Percentiles rank a stretch among this genome's conserved stretches.
phyloP scores from a whole-genome alignment of 2,888 invertebrate species.

The Catocala nupta region DNA sequence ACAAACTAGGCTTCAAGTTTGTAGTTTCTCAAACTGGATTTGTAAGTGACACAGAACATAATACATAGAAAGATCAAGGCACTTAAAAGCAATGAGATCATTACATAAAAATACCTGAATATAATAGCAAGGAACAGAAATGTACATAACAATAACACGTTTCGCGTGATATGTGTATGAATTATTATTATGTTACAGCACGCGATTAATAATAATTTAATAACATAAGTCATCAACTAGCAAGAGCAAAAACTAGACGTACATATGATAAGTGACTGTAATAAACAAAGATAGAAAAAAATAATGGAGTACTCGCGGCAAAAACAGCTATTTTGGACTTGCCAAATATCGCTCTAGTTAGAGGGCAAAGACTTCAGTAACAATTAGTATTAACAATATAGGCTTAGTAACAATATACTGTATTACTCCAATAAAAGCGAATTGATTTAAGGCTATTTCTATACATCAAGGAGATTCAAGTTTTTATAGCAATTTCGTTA shows the following conservation, averaged over 20 bases:
- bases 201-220: constrained; percentile 45
- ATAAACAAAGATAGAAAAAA: constrained; percentile 29
- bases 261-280: constrained; percentile 21
- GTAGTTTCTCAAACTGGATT: too few relatives aligned
- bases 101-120: constrained; percentile 20
- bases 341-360: constrained; percentile 11
- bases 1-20: too few relatives aligned
- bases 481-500: too few relatives aligned
- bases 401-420: too few relatives aligned
- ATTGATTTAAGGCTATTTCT: too few relatives aligned
- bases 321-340: constrained; percentile 23
- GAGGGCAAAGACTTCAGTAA: constrained; percentile 14
- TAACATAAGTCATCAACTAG: constrained; percentile 31
- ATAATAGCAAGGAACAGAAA: constrained; percentile 16
- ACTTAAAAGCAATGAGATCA: constrained; percentile 25
- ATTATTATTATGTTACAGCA: constrained; percentile 36
- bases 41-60: too few relatives aligned
- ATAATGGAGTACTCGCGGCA: constrained; percentile 17
- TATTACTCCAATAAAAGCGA: too few relatives aligned
- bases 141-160: constrained; percentile 27
- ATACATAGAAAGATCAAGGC: constrained; percentile 26
- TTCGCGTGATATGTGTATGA: constrained; percentile 35
- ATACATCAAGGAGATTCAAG: too few relatives aligned
- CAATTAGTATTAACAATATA: neutral
- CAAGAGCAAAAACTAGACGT: constrained; percentile 38